Conservation (phyloP, 2,797 vertebrate species). For the Lagocephalus sceleratus region DNA sequence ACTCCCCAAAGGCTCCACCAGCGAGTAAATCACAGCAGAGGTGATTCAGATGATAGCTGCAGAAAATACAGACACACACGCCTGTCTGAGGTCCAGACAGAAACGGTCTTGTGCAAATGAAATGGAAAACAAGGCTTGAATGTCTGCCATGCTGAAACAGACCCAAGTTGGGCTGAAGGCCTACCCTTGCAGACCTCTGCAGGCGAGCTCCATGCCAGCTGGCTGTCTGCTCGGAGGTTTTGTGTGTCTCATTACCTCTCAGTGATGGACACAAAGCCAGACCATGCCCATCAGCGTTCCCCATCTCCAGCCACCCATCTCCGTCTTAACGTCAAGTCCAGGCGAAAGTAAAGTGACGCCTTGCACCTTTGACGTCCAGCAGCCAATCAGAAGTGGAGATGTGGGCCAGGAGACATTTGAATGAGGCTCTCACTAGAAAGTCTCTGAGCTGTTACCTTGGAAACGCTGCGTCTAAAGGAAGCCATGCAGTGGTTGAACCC, state of each 20-base stretch:
- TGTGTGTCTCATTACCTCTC: slow-evolving; percentile 78
- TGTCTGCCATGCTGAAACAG: slow-evolving; percentile 53
- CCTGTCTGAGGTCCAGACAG: slow-evolving; percentile 26
- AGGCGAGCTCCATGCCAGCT: slow-evolving; percentile 75
- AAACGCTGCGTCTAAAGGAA: slow-evolving; percentile 44
- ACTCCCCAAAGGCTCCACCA: slow-evolving; percentile 1
- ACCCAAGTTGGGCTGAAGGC: slow-evolving; percentile 43
- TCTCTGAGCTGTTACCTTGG: slow-evolving; percentile 56
- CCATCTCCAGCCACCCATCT: slow-evolving; percentile 49
- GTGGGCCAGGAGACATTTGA: slow-evolving; percentile 37
- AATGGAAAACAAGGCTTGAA: slow-evolving; percentile 73
- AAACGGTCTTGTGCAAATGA: slow-evolving; percentile 63
- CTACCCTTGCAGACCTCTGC: slow-evolving; percentile 44
- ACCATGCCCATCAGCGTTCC: slow-evolving; percentile 48
- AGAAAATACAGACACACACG: slow-evolving; percentile 22
- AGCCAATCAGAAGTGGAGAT: slow-evolving; percentile 45
- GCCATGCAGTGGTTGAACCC: slow-evolving; percentile 43
- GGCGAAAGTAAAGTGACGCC: slow-evolving; percentile 16
- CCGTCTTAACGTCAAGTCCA: slow-evolving; percentile 44
- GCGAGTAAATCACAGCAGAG: slow-evolving; percentile 1
- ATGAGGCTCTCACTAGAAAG: slow-evolving; percentile 40
- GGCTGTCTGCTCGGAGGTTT: slow-evolving; percentile 79
- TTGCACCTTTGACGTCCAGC: slow-evolving; percentile 7
- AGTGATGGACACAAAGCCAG: slow-evolving; percentile 58
- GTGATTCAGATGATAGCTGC: slow-evolving; percentile 15